These are phyloP conservation scores for Mormyrops attenuatus DNA, from an alignment of 2,797 vertebrate genomes.

Conservation along the genomic window DNA sequence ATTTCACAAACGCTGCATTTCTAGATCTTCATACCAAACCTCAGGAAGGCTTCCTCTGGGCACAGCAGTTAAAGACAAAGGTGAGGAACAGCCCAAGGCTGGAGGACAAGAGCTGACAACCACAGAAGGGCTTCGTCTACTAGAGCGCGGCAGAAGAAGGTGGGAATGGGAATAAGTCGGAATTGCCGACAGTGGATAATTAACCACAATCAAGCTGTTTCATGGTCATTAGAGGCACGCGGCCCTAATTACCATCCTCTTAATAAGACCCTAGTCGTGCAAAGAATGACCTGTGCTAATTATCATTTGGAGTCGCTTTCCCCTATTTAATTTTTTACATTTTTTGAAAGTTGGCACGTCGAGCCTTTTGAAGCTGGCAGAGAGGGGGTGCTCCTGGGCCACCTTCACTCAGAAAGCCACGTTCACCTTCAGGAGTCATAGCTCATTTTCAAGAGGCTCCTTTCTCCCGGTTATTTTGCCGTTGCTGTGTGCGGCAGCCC, in stretches of 20 bases:
- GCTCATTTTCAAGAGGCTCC: background rate
- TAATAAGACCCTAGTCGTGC: constrained; percentile 32
- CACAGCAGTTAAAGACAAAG: background rate
- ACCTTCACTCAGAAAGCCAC: background rate
- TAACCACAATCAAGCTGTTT: constrained; percentile 38
- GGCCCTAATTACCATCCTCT: constrained; percentile 32
- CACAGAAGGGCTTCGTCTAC: background rate
- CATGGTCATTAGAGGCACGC: constrained; percentile 26
- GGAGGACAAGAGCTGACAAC: background rate
- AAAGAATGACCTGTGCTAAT: constrained; percentile 26
- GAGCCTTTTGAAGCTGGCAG: background rate
- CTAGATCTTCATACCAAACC: background rate
- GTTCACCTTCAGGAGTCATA: background rate
- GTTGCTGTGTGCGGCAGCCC: background rate
- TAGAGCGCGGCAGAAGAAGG: constrained; percentile 7
- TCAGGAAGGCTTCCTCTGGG: background rate
- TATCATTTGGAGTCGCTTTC: constrained; percentile 7
- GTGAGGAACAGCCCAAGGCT: background rate
- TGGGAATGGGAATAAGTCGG: constrained; percentile 13
- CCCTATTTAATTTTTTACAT: background rate
- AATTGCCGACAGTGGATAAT: constrained; percentile 25
- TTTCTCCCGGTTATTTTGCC: background rate
- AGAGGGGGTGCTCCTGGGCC: background rate
- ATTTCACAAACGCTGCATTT: background rate
- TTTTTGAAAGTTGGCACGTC: background rate